phyloP scores from a whole-genome alignment of 2,113 vertebrate genomes.

The Pyrgilauda ruficollis region DNA sequence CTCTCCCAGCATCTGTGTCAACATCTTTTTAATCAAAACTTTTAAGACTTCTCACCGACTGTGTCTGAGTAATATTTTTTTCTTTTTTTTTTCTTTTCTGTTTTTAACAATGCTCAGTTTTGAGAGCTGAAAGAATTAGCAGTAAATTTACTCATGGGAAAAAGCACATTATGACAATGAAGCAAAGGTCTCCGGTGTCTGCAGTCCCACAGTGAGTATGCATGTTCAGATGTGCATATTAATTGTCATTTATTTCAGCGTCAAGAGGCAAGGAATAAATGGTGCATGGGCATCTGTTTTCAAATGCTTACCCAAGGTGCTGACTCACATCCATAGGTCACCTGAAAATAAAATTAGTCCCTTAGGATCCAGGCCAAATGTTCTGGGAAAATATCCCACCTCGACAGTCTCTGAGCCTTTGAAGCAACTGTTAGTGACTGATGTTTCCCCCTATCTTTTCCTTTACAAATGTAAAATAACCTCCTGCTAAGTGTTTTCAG shows the following conservation, averaged over 20 bases:
- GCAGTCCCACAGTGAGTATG: constrained; percentile 52
- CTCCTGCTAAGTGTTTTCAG: neutral
- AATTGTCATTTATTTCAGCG: constrained; percentile 47
- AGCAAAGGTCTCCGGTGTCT: constrained; percentile 56
- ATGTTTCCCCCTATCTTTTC: neutral
- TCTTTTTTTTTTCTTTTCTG: neutral
- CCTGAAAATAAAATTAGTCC: constrained; percentile 43
- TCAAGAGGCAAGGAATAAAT: constrained; percentile 42
- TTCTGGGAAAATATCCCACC: neutral
- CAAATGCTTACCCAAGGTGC: constrained; percentile 23
- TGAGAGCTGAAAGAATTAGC: constrained; percentile 45
- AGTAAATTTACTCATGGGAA: constrained; percentile 53
- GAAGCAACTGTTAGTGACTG: neutral
- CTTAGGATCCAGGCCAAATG: neutral
- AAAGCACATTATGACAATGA: constrained; percentile 56
- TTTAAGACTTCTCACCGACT: neutral
- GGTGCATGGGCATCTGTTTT: constrained; percentile 44
- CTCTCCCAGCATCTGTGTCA: neutral
- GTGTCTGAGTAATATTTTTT: neutral
- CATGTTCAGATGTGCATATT: constrained; percentile 58
- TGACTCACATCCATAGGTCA: neutral
- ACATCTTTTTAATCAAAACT: neutral
- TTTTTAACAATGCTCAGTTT: constrained; percentile 30
- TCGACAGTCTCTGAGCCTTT: neutral
- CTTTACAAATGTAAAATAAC: neutral